Conservation (phyloP, 1,140 invertebrate genomes). For the Eriosoma lanigerum region DNA sequence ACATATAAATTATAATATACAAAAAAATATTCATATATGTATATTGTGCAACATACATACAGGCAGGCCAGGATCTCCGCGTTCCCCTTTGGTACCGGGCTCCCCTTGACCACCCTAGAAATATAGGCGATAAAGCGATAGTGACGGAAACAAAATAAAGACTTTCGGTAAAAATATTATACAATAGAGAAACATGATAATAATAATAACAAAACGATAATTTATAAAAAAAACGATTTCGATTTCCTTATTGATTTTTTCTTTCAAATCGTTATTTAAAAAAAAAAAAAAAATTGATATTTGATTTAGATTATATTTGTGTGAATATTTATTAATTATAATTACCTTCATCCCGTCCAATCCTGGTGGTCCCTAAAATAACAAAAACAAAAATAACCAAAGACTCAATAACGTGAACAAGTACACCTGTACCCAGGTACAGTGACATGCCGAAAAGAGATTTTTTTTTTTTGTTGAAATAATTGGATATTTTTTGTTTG, state of each 20-base stretch:
- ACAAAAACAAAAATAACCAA: slow-evolving; percentile 37
- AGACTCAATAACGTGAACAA: slow-evolving; percentile 14
- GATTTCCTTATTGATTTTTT: too few species aligned
- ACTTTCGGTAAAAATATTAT: neutral
- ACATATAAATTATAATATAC: neutral
- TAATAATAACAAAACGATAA: neutral
- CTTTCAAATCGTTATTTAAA: too few species aligned
- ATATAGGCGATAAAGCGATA: slow-evolving; percentile 55
- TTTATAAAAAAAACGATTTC: too few species aligned
- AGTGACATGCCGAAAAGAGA: too few species aligned
- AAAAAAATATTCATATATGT: slow-evolving; percentile 24
- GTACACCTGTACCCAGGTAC: too few species aligned
- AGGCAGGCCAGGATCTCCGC: slow-evolving; percentile 86
- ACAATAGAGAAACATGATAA: slow-evolving; percentile 14
- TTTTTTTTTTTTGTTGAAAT: too few species aligned
- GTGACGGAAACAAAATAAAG: slow-evolving; percentile 32
- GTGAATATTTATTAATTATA: too few species aligned
- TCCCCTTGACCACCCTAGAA: slow-evolving; percentile 86
- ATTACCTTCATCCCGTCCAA: slow-evolving; percentile 75
- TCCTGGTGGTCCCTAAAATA: slow-evolving; percentile 70
- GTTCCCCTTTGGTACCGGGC: slow-evolving; percentile 84
- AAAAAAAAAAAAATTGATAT: too few species aligned
- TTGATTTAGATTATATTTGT: too few species aligned
- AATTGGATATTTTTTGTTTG: too few species aligned
- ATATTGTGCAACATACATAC: slow-evolving; percentile 65